Conservation (phyloP, 2,888 invertebrate species). For the Nudaria mundana region DNA sequence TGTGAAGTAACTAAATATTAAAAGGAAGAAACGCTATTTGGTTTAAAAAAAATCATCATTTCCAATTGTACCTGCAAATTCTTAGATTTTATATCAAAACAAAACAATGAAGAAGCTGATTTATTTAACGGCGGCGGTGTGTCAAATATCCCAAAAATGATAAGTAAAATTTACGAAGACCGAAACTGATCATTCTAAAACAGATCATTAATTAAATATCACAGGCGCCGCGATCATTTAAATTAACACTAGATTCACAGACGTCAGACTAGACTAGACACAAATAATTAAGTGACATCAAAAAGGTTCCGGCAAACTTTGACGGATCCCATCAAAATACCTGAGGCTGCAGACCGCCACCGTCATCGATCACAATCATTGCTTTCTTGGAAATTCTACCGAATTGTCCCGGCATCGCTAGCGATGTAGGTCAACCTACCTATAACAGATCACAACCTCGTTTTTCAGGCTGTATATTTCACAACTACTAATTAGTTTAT, state of each 20-base stretch:
- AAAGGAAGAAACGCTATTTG: no score
- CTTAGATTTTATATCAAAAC: no score
- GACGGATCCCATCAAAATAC: conserved; percentile 53
- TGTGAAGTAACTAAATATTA: no score
- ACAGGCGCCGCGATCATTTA: conserved; percentile 45
- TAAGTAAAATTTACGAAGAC: conserved; percentile 33
- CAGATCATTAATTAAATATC: conserved; percentile 44
- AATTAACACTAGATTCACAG: conserved; percentile 58
- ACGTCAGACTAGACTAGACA: conserved; percentile 41
- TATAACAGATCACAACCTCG: conserved; percentile 30
- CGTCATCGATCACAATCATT: conserved; percentile 27
- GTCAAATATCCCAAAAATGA: conserved; percentile 24
- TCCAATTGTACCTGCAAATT: no score
- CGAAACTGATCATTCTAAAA: conserved; percentile 21
- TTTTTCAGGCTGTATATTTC: background rate
- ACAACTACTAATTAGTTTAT: background rate
- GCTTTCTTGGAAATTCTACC: conserved; percentile 44
- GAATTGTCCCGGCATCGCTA: conserved; percentile 35
- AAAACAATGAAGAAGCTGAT: no score
- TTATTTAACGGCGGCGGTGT: conserved; percentile 21
- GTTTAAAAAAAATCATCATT: no score
- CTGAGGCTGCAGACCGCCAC: conserved; percentile 41
- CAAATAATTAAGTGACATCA: conserved; percentile 28
- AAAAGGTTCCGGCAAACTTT: conserved; percentile 33
- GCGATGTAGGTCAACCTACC: no score